phyloP scores from a whole-genome alignment of 2,113 vertebrate species.

The Thamnaconus septentrionalis region DNA sequence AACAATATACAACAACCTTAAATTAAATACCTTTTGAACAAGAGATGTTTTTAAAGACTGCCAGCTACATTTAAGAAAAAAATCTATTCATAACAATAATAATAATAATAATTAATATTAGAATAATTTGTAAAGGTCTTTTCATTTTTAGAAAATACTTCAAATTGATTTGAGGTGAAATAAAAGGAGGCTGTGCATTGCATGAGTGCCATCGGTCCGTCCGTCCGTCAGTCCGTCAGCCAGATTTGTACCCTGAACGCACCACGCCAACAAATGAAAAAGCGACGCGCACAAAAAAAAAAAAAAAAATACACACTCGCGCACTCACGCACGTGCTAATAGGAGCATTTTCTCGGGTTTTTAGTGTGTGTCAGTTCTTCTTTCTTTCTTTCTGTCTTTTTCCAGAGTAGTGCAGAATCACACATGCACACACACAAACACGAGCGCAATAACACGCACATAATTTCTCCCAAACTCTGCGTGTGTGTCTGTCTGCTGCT shows the following conservation, averaged over 20 bases:
- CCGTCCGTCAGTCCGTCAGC: slow-evolving; percentile 66
- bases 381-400: slow-evolving; percentile 20
- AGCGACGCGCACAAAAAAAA: slow-evolving; percentile 60
- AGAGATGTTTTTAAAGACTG: slow-evolving; percentile 73
- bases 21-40: slow-evolving; percentile 73
- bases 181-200: slow-evolving; percentile 82
- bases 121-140: slow-evolving; percentile 67
- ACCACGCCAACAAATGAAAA: slow-evolving; percentile 69
- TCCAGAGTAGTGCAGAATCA: slow-evolving; percentile 74
- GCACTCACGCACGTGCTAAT: slow-evolving; percentile 53
- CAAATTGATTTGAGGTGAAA: slow-evolving; percentile 74
- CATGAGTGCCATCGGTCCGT: slow-evolving; percentile 79
- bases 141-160: slow-evolving; percentile 75
- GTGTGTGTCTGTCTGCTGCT: slow-evolving; percentile 56
- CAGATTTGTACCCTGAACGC: slow-evolving; percentile 70
- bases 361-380: slow-evolving; percentile 33
- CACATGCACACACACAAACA: slow-evolving; percentile 15
- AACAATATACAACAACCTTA: slow-evolving; percentile 76
- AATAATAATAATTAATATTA: slow-evolving; percentile 57
- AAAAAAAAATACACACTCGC: slow-evolving; percentile 52
- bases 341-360: no score
- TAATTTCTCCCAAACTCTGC: slow-evolving; percentile 33
- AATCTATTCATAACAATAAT: slow-evolving; percentile 67
- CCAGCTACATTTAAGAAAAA: slow-evolving; percentile 72
- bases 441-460: no score